phyloP scores from a whole-genome alignment of 2,797 vertebrate species.

The Anguilla anguilla region DNA sequence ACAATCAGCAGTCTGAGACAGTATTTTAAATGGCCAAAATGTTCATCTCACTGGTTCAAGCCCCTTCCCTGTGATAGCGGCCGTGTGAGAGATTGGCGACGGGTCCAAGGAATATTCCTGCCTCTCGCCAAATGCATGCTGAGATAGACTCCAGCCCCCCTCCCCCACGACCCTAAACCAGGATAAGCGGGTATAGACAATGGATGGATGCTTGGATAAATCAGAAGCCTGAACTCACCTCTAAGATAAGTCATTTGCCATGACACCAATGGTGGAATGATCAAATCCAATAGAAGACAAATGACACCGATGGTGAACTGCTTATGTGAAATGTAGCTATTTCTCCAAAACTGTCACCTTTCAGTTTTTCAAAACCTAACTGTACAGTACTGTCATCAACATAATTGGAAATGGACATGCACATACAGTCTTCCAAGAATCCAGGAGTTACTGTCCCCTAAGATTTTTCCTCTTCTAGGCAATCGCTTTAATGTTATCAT shows the following conservation, averaged over 20 bases:
- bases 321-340: neutral
- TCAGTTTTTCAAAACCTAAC: neutral
- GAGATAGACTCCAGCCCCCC: too few relatives aligned
- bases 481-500: neutral
- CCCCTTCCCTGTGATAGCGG: neutral
- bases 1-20: neutral
- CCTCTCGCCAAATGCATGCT: too few relatives aligned
- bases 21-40: too few relatives aligned
- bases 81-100: too few relatives aligned
- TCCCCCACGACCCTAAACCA: too few relatives aligned
- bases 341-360: neutral
- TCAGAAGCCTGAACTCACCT: neutral
- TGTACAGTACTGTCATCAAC: neutral
- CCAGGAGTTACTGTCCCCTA: neutral
- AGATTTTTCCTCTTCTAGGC: neutral
- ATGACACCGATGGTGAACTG: neutral
- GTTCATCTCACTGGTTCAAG: neutral
- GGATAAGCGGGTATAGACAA: too few relatives aligned
- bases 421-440: neutral
- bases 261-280: too few relatives aligned
- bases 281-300: neutral
- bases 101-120: too few relatives aligned
- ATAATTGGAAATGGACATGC: neutral
- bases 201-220: too few relatives aligned
- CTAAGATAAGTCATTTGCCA: neutral